Conservation (phyloP, 2,797 vertebrate genomes). For the Eulemur rubriventer region DNA sequence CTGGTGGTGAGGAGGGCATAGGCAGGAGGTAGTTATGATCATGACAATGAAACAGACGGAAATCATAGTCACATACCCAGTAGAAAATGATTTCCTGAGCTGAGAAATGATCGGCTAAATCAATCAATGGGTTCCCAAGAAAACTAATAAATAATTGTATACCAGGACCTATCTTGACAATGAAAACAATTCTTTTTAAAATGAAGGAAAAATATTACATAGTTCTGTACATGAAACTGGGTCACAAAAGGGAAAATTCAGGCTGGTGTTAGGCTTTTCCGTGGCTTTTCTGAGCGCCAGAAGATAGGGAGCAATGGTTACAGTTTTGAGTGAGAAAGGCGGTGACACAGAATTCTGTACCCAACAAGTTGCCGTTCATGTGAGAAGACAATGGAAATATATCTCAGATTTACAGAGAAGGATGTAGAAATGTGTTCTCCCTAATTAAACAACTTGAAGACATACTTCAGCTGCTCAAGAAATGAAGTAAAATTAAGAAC, state of each 20-base stretch:
- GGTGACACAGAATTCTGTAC: background rate
- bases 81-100: constrained; percentile 18
- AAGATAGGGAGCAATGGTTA: background rate
- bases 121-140: constrained; percentile 21
- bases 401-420: constrained; percentile 34
- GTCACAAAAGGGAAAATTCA: background rate
- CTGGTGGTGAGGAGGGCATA: background rate
- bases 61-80: background rate
- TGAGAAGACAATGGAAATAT: constrained; percentile 31
- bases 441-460: constrained; percentile 58
- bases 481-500: constrained; percentile 65
- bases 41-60: background rate
- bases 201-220: background rate
- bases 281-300: background rate
- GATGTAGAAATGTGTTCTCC: constrained; percentile 30
- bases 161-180: background rate
- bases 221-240: background rate
- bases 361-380: background rate
- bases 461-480: constrained; percentile 42
- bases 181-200: background rate
- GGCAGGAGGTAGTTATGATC: background rate
- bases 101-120: background rate
- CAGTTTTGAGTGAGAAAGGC: background rate
- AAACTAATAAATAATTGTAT: background rate
- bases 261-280: background rate